Percentiles rank a stretch among this genome's conserved stretches.
phyloP scores from a whole-genome alignment of 2,888 invertebrate genomes.

The Sinhomidia bicolor region DNA sequence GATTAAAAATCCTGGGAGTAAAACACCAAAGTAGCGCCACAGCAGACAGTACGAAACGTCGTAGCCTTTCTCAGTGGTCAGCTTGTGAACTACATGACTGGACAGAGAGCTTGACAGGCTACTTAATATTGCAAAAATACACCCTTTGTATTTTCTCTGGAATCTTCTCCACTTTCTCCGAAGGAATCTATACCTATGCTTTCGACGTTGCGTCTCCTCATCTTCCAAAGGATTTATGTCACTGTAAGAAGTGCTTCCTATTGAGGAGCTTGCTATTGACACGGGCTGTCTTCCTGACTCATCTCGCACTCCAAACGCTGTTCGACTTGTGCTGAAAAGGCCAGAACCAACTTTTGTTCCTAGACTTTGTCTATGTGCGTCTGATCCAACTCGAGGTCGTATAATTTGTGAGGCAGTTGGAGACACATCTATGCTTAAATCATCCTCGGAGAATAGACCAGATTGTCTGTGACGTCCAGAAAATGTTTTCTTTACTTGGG shows the following conservation, averaged over 20 bases:
- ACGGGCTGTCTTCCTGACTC: not conserved
- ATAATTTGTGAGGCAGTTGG: not conserved
- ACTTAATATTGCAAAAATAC: constrained; percentile 49
- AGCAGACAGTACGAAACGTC: constrained; percentile 44
- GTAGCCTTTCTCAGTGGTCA: constrained; percentile 17
- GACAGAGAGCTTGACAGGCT: constrained; percentile 47
- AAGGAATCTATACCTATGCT: constrained; percentile 8
- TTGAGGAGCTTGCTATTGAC: constrained; percentile 42
- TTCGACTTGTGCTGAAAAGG: no score
- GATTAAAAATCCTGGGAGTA: constrained; percentile 49
- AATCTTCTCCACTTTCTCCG: constrained; percentile 55
- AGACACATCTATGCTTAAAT: constrained; percentile 34
- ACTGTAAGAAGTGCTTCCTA: not conserved
- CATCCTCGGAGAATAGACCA: constrained; percentile 52
- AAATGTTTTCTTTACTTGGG: not conserved
- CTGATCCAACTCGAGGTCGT: not conserved
- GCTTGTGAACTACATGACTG: constrained; percentile 33
- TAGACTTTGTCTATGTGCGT: not conserved
- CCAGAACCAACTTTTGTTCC: not conserved
- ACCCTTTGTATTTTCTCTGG: constrained; percentile 60
- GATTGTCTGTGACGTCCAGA: constrained; percentile 31
- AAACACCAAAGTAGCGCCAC: constrained; percentile 57
- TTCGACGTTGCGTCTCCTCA: not conserved
- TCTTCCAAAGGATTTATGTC: not conserved
- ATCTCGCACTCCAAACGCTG: not conserved